Base-by-base conservation (phyloP, 2,113 vertebrate species). In the Galbula dea region DNA sequence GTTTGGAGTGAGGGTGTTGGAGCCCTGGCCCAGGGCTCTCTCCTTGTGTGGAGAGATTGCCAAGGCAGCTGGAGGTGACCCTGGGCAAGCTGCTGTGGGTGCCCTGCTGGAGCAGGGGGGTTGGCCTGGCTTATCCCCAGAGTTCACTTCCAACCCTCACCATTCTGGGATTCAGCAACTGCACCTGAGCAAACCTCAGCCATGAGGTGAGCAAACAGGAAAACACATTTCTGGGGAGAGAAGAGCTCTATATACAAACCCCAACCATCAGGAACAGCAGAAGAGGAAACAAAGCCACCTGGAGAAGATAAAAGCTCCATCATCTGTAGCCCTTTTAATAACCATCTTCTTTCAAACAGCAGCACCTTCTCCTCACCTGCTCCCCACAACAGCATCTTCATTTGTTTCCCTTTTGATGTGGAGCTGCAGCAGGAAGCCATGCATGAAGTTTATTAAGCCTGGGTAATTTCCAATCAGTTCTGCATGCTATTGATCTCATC, bases 381-480 rank as follows among this genome's bases (percentile, higher is more conserved):
- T 36, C 84, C 49, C 59, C 71, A 21, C 63, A 12, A 2, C 57
- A 22, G 81, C 54, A 1, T 61, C 90, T 76, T 9, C n/a, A 12
- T 71, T 27, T 81, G 84, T 32, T 80, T 46, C 45, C 54, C 39
- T 39, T 15, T 11, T 91, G 93, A 83, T 86, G 14, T 20, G 45
- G 76, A 18, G 93, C 93, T 41, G 82, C 94, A 83, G 14, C 32
- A 46, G 84, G 92, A 81, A 93, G 36, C 94, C 75, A 46, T n/a
- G 89, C 24, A 3, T 89, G 93, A 86, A 73, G 76, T 94, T 96
- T 82, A 89, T 90, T 84, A 94, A 86, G 84, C 79, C 29, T 13
- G 78, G 65, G 83, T 90, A 77, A 96, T 97, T 96, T 96, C 85
- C 96, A 89, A 23, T 95, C 69, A 5, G 61, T 96, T 96, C 95